Evolutionary conservation across 2,888 invertebrate genomes (phyloP), one percentile per base, ranked within the genome.

Genomic region (Dyspetes luteomarginatus): DNA sequence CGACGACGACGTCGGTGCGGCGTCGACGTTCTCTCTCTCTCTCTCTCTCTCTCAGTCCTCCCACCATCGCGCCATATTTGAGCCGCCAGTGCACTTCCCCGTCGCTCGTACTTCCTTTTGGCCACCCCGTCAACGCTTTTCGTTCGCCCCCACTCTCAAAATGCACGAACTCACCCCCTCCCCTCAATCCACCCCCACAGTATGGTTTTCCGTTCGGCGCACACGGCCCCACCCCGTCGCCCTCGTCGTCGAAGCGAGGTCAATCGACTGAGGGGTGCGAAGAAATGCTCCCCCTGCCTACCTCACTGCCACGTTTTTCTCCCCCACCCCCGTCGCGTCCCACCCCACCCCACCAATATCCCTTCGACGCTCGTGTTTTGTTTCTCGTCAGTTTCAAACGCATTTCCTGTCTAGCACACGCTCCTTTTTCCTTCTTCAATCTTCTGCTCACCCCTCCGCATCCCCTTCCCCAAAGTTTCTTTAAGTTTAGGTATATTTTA

Each of bases 201-300:
- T 58, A 56, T 55, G 43, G 52, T 56, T 26, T 36, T 52, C 55
- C 52, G 48, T 68, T 71, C 72, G 68, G 62, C 45, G 45, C 45
- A 45, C 36, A 52, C 58, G 36, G 67, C 80, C 78, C 79, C 83
- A 81, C 83, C 82, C 74, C 79, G 73, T 12, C 73, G 48, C 52
- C 30, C 19, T 64, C 45, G 45, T 71, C 79, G 81, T 69, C 83
- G 85, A 82, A 83, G 81, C 82, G 84, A 82, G 84, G 84, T 83
- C 84, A 84, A 83, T 84, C 83, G 84, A 79, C 82, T 69, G 82
- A 82, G 83, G 83, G 84, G 80, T 69, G 73, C 79, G 79, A 83
- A 83, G 84, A 82, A 82, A 81, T 76, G 77, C 82, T 24, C 68
- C 48, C 73, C 64, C 60, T 56, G 82, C 36, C 71, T 50, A 74